These are phyloP conservation scores for Eupithecia dodoneata DNA, from an alignment of 2,888 invertebrate species.

Conservation along the genomic window DNA sequence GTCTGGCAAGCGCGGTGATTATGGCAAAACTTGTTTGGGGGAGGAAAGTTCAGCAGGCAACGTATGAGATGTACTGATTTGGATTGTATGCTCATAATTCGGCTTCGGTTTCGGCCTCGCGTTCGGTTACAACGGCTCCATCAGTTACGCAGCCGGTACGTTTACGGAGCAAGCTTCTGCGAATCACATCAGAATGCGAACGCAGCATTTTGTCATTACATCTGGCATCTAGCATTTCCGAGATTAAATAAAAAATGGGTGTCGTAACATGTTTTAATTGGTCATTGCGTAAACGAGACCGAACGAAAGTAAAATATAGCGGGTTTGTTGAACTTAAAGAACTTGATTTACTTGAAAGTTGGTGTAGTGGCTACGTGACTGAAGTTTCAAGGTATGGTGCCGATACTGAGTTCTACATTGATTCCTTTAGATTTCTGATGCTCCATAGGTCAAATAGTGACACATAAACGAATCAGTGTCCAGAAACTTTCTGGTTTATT, in stretches of 20 bases:
- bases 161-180: slow-evolving; percentile 30
- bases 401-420: not conserved
- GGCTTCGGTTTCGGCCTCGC: not conserved
- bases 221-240: slow-evolving; percentile 43
- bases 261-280: slow-evolving; percentile 46
- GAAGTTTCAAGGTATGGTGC: slow-evolving; percentile 16
- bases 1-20: too few species aligned
- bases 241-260: slow-evolving; percentile 43
- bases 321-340: slow-evolving; percentile 34
- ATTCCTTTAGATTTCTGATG: not conserved
- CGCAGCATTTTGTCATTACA: slow-evolving; percentile 41
- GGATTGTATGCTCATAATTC: too few species aligned
- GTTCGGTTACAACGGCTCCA: not conserved
- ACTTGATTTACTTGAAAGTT: slow-evolving; percentile 36
- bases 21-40: too few species aligned
- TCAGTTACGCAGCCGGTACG: slow-evolving; percentile 17
- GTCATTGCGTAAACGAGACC: slow-evolving; percentile 44
- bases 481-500: not conserved
- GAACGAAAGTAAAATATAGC: slow-evolving; percentile 44
- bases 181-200: slow-evolving; percentile 34
- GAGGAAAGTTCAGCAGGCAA: too few species aligned
- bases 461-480: not conserved
- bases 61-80: too few species aligned
- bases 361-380: slow-evolving; percentile 15
- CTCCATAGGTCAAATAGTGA: not conserved